phyloP scores from a whole-genome alignment of 2,113 vertebrate genomes.

The Typhlomys cinereus region DNA sequence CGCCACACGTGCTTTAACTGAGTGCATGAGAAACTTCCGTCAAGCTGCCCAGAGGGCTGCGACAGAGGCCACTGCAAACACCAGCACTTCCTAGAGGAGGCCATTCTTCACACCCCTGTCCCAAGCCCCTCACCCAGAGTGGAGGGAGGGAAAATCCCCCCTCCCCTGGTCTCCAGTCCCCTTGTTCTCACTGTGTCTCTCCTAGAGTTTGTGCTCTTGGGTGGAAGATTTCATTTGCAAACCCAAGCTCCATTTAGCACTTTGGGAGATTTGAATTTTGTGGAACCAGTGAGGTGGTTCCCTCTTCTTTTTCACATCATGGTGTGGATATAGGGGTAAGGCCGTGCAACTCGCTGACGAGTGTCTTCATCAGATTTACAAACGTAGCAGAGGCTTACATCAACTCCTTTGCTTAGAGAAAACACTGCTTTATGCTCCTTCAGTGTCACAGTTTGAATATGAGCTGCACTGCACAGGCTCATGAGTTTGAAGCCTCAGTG shows the following conservation, averaged over 20 bases:
- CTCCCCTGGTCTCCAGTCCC: not conserved
- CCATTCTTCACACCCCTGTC: not conserved
- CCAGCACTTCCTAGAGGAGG: not conserved
- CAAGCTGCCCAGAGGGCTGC: not conserved
- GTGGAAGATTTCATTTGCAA: not conserved
- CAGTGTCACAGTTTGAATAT: no score
- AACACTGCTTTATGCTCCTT: no score
- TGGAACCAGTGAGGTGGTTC: not conserved
- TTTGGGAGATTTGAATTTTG: conserved; percentile 2
- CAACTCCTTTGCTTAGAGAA: not conserved
- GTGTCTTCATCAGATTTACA: not conserved
- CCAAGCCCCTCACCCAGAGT: not conserved
- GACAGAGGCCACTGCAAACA: no score
- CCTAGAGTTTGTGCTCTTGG: not conserved
- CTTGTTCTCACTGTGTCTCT: not conserved
- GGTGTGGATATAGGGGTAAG: not conserved
- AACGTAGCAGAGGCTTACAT: not conserved
- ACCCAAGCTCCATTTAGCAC: not conserved
- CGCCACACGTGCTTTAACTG: not conserved
- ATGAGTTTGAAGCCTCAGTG: no score
- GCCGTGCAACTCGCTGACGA: not conserved
- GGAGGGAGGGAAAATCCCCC: not conserved
- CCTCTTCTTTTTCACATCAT: not conserved
- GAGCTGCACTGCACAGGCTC: no score
- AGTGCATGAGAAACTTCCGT: no score